These are phyloP conservation scores for Saturnia pavonia DNA, from an alignment of 2,888 invertebrate species.

Conservation along the genomic window DNA sequence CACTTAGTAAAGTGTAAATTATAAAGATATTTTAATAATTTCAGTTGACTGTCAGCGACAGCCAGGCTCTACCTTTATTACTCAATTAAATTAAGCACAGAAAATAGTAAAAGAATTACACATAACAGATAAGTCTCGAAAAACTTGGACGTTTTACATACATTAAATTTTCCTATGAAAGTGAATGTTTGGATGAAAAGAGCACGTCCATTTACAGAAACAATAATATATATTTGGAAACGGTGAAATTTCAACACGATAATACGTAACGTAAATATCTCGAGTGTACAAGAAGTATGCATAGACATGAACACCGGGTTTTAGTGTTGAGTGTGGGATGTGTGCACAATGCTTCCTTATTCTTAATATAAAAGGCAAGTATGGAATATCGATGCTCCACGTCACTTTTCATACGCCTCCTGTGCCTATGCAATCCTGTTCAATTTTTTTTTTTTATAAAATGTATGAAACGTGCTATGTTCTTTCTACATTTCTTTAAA, in stretches of 20 bases:
- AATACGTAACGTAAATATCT: conserved; percentile 6
- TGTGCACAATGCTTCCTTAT: conserved; percentile 1
- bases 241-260: conserved; percentile 10
- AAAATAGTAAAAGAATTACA: neutral
- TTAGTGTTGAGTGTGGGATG: neutral
- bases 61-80: too few species aligned
- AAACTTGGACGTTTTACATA: neutral
- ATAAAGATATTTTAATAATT: too few species aligned
- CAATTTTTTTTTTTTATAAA: neutral
- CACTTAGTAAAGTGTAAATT: too few species aligned
- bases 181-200: conserved; percentile 3
- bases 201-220: conserved; percentile 1
- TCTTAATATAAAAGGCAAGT: too few species aligned
- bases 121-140: neutral
- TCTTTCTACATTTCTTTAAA: too few species aligned
- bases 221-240: conserved; percentile 10
- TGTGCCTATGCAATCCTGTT: neutral
- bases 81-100: too few species aligned
- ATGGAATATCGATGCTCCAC: too few species aligned
- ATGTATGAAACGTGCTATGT: too few species aligned
- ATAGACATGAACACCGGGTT: neutral
- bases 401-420: too few species aligned
- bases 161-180: neutral
- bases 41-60: too few species aligned
- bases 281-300: neutral